Conservation (phyloP, 2,797 vertebrate genomes). For the Tragopan temminckii region DNA sequence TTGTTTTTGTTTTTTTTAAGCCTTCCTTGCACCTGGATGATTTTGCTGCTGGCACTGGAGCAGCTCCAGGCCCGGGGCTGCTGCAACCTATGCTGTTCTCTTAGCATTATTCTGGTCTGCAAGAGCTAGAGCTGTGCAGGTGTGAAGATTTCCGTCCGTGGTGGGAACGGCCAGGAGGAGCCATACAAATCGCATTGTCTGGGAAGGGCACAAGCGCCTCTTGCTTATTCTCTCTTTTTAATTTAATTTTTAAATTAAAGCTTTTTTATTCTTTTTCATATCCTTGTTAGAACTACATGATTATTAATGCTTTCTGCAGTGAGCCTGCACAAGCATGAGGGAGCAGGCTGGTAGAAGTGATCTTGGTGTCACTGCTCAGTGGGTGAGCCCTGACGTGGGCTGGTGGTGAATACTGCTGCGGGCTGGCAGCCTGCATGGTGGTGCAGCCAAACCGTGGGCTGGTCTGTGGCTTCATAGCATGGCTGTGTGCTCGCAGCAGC, state of each 20-base stretch:
- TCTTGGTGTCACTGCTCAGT: fast-evolving
- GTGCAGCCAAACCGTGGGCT: neutral
- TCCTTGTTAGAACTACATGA: neutral
- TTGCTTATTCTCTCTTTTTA: slow-evolving; percentile 58
- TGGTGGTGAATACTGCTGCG: fast-evolving
- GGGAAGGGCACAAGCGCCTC: slow-evolving; percentile 42
- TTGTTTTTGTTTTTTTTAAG: neutral
- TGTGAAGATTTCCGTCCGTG: slow-evolving; percentile 29
- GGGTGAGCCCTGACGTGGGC: fast-evolving
- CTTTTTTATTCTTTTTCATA: slow-evolving; percentile 76
- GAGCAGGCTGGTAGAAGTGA: neutral
- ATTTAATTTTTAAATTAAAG: slow-evolving; percentile 78
- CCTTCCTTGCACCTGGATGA: slow-evolving; percentile 20
- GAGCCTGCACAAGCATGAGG: neutral
- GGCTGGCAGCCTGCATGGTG: neutral
- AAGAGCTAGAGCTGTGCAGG: slow-evolving; percentile 9
- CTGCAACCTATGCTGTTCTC: slow-evolving; percentile 24
- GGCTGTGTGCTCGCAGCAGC: neutral
- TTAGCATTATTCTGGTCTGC: slow-evolving; percentile 17
- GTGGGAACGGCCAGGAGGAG: neutral
- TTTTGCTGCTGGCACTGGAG: slow-evolving; percentile 53
- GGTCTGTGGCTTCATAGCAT: fast-evolving
- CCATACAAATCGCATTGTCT: neutral
- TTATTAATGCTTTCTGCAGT: slow-evolving; percentile 1
- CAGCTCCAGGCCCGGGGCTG: slow-evolving; percentile 35